A percentile compares a stretch with the other conserved stretches of the same genome.
Conservation (phyloP, 1,140 invertebrate species). For the Plectrocnemia conspersa region DNA sequence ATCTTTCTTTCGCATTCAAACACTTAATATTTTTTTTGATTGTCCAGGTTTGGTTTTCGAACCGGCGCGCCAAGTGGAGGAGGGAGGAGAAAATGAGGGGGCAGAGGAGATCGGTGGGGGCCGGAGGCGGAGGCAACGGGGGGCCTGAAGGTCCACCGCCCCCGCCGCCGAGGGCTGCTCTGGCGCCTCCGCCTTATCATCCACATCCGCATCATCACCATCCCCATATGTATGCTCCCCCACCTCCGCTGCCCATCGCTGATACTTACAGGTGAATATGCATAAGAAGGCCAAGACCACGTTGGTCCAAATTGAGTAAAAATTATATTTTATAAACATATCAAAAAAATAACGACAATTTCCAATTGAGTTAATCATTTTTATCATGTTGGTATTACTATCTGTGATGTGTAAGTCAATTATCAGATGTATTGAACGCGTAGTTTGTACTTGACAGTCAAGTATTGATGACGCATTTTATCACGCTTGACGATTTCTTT, state of each 20-base stretch:
- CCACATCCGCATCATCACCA: slow-evolving; percentile 48
- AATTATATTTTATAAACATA: too few relatives aligned
- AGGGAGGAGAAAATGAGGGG: slow-evolving; percentile 95
- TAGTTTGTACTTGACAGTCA: too few relatives aligned
- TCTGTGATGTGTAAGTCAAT: too few relatives aligned
- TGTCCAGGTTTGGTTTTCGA: slow-evolving; percentile 93
- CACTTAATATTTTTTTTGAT: not conserved
- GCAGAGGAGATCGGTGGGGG: slow-evolving; percentile 60
- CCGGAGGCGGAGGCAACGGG: slow-evolving; percentile 42
- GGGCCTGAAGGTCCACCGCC: slow-evolving; percentile 54
- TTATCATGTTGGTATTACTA: too few relatives aligned
- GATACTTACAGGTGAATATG: slow-evolving; percentile 75
- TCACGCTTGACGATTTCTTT: too few relatives aligned
- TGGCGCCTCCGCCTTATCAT: slow-evolving; percentile 55
- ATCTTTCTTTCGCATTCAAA: not conserved
- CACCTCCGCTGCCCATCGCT: slow-evolving; percentile 74
- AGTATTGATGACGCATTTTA: too few relatives aligned
- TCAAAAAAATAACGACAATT: too few relatives aligned
- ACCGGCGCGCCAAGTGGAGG: slow-evolving; percentile 96
- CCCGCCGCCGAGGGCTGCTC: slow-evolving; percentile 53
- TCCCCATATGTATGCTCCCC: slow-evolving; percentile 80
- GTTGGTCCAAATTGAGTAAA: too few relatives aligned
- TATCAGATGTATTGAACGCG: too few relatives aligned
- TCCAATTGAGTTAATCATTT: too few relatives aligned
- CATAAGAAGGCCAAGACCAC: too few relatives aligned